phyloP scores from a whole-genome alignment of 2,113 vertebrate species.

The Pterophyllum scalare region DNA sequence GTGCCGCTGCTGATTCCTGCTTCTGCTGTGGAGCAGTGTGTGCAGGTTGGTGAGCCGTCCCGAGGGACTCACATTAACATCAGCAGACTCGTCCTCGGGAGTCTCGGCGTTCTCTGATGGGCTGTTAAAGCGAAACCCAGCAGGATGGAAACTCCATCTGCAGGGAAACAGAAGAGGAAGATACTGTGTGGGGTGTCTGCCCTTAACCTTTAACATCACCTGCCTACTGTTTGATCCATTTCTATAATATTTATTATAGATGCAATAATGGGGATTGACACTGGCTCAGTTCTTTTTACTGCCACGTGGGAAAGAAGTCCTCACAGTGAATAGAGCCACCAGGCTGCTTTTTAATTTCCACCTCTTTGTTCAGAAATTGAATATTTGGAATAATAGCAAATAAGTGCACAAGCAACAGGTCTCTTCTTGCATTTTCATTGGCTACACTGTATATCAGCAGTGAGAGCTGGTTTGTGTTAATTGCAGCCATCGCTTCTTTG shows the following conservation, averaged over 20 bases:
- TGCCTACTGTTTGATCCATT: too few relatives aligned
- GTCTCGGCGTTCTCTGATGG: not conserved
- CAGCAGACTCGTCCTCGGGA: slow-evolving; percentile 5
- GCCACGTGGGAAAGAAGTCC: not conserved
- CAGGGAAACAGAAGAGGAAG: not conserved
- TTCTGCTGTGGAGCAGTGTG: too few relatives aligned
- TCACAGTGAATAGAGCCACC: not conserved
- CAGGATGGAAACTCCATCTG: not conserved
- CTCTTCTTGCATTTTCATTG: too few relatives aligned
- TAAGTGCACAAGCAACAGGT: too few relatives aligned
- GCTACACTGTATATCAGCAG: too few relatives aligned
- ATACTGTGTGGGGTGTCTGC: not conserved
- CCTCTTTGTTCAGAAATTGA: too few relatives aligned
- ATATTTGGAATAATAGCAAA: too few relatives aligned
- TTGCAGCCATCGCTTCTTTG: too few relatives aligned
- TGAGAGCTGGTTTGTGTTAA: too few relatives aligned
- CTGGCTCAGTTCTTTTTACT: not conserved
- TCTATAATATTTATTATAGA: not conserved
- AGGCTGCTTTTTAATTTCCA: too few relatives aligned
- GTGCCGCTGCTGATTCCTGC: not conserved
- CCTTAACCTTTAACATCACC: too few relatives aligned
- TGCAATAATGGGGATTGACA: not conserved
- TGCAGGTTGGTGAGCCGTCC: not conserved
- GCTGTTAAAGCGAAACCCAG: not conserved
- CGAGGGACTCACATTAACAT: slow-evolving; percentile 1